Evolutionary conservation across 1,140 invertebrate species (phyloP).

Genomic region (Stegodyphus dumicola): DNA sequence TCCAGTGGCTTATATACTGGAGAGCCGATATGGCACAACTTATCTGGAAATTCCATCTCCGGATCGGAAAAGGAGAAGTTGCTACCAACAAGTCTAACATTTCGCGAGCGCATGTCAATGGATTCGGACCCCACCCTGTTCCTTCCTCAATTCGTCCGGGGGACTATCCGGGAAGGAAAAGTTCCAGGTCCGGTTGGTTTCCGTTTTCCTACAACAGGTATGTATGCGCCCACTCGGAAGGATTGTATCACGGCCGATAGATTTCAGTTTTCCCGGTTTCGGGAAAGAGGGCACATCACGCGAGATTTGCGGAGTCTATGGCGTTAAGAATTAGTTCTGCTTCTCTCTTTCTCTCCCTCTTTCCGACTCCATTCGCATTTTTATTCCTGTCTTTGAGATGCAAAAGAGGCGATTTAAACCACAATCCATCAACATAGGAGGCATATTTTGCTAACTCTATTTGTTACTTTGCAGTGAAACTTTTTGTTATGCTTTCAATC

Average conservation of each 20-base stretch:
- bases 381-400: too few relatives aligned
- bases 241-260: constrained; percentile 2
- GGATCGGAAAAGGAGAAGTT: constrained; percentile 46
- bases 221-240: not conserved
- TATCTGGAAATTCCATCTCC: constrained; percentile 49
- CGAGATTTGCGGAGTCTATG: not conserved
- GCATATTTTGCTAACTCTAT: too few relatives aligned
- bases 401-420: too few relatives aligned
- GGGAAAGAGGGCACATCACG: constrained; percentile 24
- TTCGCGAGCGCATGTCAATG: constrained; percentile 21
- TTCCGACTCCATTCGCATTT: too few relatives aligned
- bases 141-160: constrained; percentile 11
- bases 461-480: not conserved
- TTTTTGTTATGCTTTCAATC: too few relatives aligned
- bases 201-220: constrained; percentile 23
- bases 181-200: constrained; percentile 46
- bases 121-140: constrained; percentile 44
- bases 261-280: constrained; percentile 1
- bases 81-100: constrained; percentile 2
- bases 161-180: constrained; percentile 45
- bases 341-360: not conserved
- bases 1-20: too few relatives aligned
- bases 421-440: too few relatives aligned
- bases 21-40: too few relatives aligned
- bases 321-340: not conserved